These are phyloP conservation scores for Apodemia duryi DNA, from an alignment of 2,888 invertebrate species.

Conservation along the genomic window DNA sequence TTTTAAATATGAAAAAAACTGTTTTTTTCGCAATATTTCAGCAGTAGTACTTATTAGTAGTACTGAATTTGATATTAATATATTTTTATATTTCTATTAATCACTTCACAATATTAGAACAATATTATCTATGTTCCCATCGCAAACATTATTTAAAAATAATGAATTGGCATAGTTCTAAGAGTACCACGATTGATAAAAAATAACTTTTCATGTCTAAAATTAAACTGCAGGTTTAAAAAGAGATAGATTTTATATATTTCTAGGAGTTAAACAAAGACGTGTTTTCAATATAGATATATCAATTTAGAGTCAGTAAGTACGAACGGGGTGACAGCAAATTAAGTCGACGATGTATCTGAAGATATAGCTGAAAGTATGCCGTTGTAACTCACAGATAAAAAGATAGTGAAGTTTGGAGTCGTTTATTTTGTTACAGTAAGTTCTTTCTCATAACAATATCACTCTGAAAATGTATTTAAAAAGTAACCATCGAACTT, in stretches of 20 bases:
- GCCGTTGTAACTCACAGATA: no score
- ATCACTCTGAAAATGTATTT: no score
- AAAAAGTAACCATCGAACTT: no score
- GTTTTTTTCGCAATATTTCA: not conserved
- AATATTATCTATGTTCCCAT: not conserved
- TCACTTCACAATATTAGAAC: not conserved
- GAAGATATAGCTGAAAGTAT: conserved; percentile 17
- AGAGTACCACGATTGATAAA: not conserved
- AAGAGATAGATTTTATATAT: conserved; percentile 1
- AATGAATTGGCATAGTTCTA: not conserved
- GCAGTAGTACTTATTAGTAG: no score
- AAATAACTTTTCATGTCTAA: conserved; percentile 1
- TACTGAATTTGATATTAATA: no score
- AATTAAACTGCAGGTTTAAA: not conserved
- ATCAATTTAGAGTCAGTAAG: not conserved
- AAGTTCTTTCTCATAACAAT: no score
- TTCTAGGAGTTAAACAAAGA: conserved; percentile 11
- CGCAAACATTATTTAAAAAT: not conserved
- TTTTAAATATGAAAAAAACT: not conserved
- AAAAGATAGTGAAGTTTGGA: no score
- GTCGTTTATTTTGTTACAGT: no score
- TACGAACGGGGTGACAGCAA: not conserved
- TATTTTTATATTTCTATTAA: no score
- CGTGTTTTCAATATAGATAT: not conserved
- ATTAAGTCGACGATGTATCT: conserved; percentile 29